These are phyloP conservation scores for Heteromurus nitidus DNA, from an alignment of 2,888 invertebrate genomes.

Conservation along the genomic window DNA sequence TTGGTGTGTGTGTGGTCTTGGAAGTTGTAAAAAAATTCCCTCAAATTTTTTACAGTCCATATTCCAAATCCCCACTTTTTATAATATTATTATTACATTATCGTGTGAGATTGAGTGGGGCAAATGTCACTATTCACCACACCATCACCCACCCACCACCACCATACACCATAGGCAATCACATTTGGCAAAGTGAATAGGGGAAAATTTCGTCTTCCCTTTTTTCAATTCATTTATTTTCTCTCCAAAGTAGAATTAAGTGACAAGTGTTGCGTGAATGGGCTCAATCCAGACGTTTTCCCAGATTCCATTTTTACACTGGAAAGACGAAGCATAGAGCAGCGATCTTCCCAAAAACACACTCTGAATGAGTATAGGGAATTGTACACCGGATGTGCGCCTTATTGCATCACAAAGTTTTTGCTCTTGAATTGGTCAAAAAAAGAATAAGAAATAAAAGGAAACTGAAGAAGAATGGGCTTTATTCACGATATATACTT, in stretches of 20 bases:
- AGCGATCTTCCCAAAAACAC: slow-evolving; percentile 14
- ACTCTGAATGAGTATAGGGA: background rate
- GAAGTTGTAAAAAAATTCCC: slow-evolving; percentile 23
- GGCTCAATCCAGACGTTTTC: slow-evolving; percentile 53
- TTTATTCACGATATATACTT: too few relatives aligned
- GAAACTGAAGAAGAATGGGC: too few relatives aligned
- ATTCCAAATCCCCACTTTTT: slow-evolving; percentile 15
- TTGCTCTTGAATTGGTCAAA: slow-evolving; percentile 11
- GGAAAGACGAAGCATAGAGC: background rate
- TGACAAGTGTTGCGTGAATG: slow-evolving; percentile 61
- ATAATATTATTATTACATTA: slow-evolving; percentile 54
- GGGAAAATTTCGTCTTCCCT: background rate
- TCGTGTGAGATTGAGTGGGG: slow-evolving; percentile 27
- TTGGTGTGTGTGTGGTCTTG: background rate
- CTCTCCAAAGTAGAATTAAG: slow-evolving; percentile 3
- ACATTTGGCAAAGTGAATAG: background rate
- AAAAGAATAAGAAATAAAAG: slow-evolving; percentile 9
- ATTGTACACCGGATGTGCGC: slow-evolving; percentile 44
- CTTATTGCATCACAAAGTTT: slow-evolving; percentile 47
- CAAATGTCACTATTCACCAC: background rate
- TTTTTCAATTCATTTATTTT: slow-evolving; percentile 40
- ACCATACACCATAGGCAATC: slow-evolving; percentile 9
- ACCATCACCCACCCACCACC: background rate
- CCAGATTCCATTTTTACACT: slow-evolving; percentile 59
- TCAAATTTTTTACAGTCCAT: slow-evolving; percentile 50